Evolutionary conservation across 2,888 invertebrate genomes (phyloP).

Genomic region (Anaspis maculata): DNA sequence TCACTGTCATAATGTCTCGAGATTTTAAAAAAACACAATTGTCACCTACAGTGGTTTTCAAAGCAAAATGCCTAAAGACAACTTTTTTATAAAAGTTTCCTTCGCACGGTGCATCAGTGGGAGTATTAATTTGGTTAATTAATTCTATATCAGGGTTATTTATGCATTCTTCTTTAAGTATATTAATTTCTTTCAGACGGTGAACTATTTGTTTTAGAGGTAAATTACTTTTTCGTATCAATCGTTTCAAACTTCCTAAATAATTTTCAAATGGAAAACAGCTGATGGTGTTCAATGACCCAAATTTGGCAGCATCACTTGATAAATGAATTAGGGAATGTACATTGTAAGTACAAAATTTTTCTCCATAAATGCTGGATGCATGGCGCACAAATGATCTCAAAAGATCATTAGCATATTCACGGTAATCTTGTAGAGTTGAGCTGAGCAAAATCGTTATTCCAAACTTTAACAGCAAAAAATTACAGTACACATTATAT

Average conservation of each 20-base stretch:
- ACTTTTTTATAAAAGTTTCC: conserved; percentile 3
- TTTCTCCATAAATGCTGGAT: conserved; percentile 7
- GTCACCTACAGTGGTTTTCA: conserved; percentile 5
- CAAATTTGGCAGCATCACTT: conserved; percentile 9
- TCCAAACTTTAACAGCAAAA: conserved; percentile 17
- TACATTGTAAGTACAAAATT: conserved; percentile 9
- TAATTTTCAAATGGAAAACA: conserved; percentile 15
- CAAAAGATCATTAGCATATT: conserved; percentile 14
- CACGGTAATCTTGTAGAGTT: conserved; percentile 14
- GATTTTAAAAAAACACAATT: conserved; percentile 4
- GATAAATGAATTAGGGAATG: conserved; percentile 8
- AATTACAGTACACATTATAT: conserved; percentile 12
- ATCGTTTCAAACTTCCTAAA: conserved; percentile 6
- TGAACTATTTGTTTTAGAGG: conserved; percentile 8
- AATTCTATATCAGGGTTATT: too few relatives aligned
- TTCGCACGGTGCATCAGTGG: not conserved
- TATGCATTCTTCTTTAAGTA: conserved; percentile 3
- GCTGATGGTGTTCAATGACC: conserved; percentile 6
- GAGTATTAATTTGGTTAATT: too few relatives aligned
- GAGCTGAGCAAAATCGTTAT: conserved; percentile 14
- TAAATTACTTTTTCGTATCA: conserved; percentile 5
- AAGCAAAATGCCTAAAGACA: conserved; percentile 1
- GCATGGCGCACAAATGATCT: conserved; percentile 7
- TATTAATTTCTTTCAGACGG: too few relatives aligned
- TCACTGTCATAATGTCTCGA: conserved; percentile 1